These are phyloP conservation scores for Acleris laterana DNA, from an alignment of 2,888 invertebrate genomes.

Conservation along the genomic window DNA sequence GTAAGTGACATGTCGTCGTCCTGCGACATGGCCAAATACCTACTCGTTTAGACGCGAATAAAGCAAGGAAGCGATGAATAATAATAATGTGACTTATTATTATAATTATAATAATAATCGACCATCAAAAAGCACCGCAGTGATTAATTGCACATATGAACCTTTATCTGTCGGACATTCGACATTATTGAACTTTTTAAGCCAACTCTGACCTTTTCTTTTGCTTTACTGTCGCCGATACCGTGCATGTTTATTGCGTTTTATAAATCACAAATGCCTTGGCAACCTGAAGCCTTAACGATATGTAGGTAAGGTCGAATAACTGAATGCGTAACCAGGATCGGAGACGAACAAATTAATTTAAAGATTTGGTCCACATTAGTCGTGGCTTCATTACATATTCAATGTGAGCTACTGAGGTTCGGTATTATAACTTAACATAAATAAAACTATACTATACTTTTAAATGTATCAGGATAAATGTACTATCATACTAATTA, in stretches of 20 bases:
- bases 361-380: conserved; percentile 16
- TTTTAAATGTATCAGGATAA: too few relatives aligned
- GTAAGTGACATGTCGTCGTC: conserved; percentile 10
- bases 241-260: conserved; percentile 53
- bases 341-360: conserved; percentile 12
- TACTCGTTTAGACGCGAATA: conserved; percentile 9
- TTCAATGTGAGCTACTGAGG: conserved; percentile 9
- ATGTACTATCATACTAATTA: too few relatives aligned
- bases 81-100: conserved; percentile 30
- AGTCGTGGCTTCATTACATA: conserved; percentile 14
- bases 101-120: conserved; percentile 38
- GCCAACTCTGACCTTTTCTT: conserved; percentile 53
- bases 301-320: conserved; percentile 37
- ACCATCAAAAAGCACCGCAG: conserved; percentile 45
- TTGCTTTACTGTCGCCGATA: conserved; percentile 53
- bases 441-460: background rate
- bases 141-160: conserved; percentile 49
- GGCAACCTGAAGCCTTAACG: conserved; percentile 38
- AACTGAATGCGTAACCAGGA: conserved; percentile 34
- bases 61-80: conserved; percentile 28
- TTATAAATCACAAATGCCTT: conserved; percentile 44
- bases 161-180: conserved; percentile 48
- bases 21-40: conserved; percentile 1
- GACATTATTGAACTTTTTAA: conserved; percentile 54
- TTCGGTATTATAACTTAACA: background rate